Evolutionary conservation across 2,797 vertebrate species (phyloP), one percentile per base, ranked within the genome.

Genomic region (Chloroceryle amazona): DNA sequence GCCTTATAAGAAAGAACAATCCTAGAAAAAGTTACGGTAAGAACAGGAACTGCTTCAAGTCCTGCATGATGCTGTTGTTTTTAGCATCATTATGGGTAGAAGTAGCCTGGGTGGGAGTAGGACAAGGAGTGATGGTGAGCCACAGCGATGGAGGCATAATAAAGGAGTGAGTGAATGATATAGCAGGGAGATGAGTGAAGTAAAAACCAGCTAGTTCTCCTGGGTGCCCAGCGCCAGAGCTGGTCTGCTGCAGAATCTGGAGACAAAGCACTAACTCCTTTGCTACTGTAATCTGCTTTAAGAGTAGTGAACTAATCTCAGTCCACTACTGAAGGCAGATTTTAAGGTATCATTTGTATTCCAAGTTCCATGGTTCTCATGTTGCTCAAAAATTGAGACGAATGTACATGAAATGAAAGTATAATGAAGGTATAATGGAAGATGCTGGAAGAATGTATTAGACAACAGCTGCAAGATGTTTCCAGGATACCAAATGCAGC

Each of bases 1-100:
- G 42, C 55, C 76, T 95, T 81, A 20, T 16, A 76, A 61, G 46
- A 94, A 84, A 93, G 60, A 81, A 82, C 41, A 85, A 74, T 71
- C 51, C 94, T 85, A 37, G 44, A 49, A 54, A 93, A 66, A 86
- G 57, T 81, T 72, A 81, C 0, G 29, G 39, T 22, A 58, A 81
- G 26, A 86, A 16, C 18, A 67, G 46, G 49, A 89, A 58, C 58
- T 65, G 60, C 11, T 92, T 54, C 2, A 16, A 85, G 67, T n/a
- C 46, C 86, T 93, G 66, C 1, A 4, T 51, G 14, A 88, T 65
- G 57, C 49, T 66, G 20, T 12, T 47, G 68, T 44, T 57, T 70
- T 39, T 46, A 47, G 17, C 13, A 33, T 33, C 22, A 7, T 44
- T 61, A 67, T 4, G 29, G 49, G 61, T 13, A 71, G 44, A 52